Base-by-base conservation (phyloP, 1,140 invertebrate genomes). In the Drosophila leontia region DNA sequence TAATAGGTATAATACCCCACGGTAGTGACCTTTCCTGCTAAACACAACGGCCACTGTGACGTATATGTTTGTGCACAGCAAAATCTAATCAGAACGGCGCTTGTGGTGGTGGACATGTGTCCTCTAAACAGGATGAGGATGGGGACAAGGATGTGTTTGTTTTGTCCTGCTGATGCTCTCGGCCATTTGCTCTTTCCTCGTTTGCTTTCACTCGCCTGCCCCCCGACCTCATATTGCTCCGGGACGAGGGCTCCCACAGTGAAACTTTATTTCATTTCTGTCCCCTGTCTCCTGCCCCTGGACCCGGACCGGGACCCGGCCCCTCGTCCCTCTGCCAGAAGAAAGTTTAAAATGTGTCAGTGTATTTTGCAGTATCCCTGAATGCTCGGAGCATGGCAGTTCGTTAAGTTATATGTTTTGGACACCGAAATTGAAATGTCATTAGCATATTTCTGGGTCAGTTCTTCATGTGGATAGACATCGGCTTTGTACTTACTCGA, bases 261-360 rank as follows among this genome's bases (percentile, higher is more conserved):
- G 62, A 71, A 72, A 84, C 77, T 84, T 78, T 74, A 64, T 78
- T 85, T 59, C 55, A 50, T 53, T 78, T 82, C 42, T 32, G 5
- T 32, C 5, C 26, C 26, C 26, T 26, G 12, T 35, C 41, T 59
- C 26, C 23, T 7, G 1, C 11, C 9, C 19, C 19, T n/a, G 7
- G 1, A 0, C 3, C 39, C 7, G 5, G 12, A 7, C 45, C 45
- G 35, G 8, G 8, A 0, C 7, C 41, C 8, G 2, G 3, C 2
- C 19, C 45, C 41, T 39, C 29, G 41, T 55, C 48, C 15, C 35
- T 12, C 37, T 15, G 41, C 72, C 74, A 48, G 48, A 7, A 69
- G 64, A 82, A 82, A 64, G 75, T 82, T 82, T 55, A 67, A 81
- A 81, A 77, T 82, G 79, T 67, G 57, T 71, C 68, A 75, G 50